Base-by-base conservation (phyloP, 2,888 invertebrate species). In the Polydrusus cervinus region DNA sequence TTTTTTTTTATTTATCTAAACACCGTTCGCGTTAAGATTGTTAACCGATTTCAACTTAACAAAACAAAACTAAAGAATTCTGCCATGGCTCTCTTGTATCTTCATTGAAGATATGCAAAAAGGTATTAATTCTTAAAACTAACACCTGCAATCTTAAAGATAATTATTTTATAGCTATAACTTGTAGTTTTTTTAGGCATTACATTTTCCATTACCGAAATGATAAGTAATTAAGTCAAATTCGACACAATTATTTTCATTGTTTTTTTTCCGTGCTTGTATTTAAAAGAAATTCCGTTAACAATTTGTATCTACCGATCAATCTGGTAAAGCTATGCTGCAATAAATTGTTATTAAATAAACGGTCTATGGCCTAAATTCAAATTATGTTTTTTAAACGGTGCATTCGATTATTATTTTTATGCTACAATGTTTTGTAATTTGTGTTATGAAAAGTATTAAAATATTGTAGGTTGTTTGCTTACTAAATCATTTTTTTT, bases 321-420 rank as follows among this genome's bases (percentile, higher is more conserved):
- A 51, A 51, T 30, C 55, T 55, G n/a, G 11, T 55, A 25, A 30
- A 55, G 30, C 55, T 30, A 51, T 16, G 49, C 51, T 66, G 16
- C 51, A 66, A 65, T 34, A 18, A 65, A 49, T 38, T 38, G 66
- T 30, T 47, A n/a, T 30, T 47, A 47, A 65, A 47, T 14, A 14
- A 9, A 30, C 51, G 14, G 66, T 10, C 34, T 49, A 66, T 66
- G 66, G 34, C 66, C 66, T 51, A 66, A 51, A 13, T 66, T 51
- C 38, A 38, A 57, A 30, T n/a, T n/a, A 45, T n/a, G 20, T 3
- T 66, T 66, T 65, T 65, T 49, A 47, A 51, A 47, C 13, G 51
- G 51, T 49, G 51, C 65, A 51, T 16, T 34, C n/a, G n/a, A n/a
- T n/a, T 11, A 66, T 66, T 66, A 66, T 66, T 66, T 66, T 66